Evolutionary conservation across 2,888 invertebrate species (phyloP).

Genomic region (Harpagoxenus sublaevis): DNA sequence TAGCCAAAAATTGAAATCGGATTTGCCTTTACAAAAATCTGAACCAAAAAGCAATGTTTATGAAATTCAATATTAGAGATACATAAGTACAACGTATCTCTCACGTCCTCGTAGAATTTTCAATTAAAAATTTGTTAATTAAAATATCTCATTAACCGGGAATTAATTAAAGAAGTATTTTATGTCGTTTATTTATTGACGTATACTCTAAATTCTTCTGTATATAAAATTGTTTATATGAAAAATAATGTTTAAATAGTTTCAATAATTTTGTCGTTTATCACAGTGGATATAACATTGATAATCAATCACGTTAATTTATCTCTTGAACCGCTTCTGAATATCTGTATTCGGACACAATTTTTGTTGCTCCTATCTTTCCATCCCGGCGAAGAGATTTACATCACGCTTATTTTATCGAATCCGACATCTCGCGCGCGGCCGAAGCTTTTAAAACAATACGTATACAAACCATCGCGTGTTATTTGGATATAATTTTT

Average conservation of each 20-base stretch:
- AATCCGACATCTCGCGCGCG: conserved; percentile 17
- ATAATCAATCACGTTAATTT: conserved; percentile 24
- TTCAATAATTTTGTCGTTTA: conserved; percentile 25
- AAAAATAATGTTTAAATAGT: conserved; percentile 10
- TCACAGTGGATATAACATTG: neutral
- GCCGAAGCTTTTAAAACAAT: conserved; percentile 31
- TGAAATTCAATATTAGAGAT: neutral
- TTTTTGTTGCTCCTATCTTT: conserved; percentile 35
- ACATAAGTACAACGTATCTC: neutral
- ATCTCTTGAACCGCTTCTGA: conserved; percentile 12
- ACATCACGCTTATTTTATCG: conserved; percentile 37
- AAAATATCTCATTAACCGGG: neutral
- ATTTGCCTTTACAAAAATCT: neutral
- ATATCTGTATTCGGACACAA: neutral
- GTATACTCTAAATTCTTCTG: neutral
- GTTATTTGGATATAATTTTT: conserved; percentile 32
- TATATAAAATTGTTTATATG: neutral
- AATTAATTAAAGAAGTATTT: neutral
- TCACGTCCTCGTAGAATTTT: neutral
- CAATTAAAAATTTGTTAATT: neutral
- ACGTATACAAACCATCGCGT: conserved; percentile 21
- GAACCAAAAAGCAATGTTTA: neutral
- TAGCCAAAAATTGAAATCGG: conserved; percentile 8
- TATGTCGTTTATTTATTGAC: neutral
- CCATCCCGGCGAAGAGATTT: conserved; percentile 14